Evolutionary conservation across 2,797 vertebrate species (phyloP).

Genomic region (Melopsittacus undulatus): DNA sequence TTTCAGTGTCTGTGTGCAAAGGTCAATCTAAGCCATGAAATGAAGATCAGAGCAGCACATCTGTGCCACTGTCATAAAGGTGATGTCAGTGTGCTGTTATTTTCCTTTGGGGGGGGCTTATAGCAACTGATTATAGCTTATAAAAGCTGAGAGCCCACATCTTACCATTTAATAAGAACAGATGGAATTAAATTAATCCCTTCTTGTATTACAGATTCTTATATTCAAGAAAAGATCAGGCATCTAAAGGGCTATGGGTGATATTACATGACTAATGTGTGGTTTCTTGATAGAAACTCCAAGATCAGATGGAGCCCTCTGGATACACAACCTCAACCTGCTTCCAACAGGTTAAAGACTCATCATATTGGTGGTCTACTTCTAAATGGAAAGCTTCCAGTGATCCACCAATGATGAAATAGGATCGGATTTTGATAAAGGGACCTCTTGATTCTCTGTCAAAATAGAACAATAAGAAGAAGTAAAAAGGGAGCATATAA

Average conservation of each 20-base stretch:
- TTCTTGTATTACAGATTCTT: neutral
- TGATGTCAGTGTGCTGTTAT: neutral
- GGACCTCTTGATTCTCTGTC: conserved; percentile 38
- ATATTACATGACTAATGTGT: neutral
- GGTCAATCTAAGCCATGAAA: neutral
- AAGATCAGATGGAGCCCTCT: neutral
- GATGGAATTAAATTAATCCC: neutral
- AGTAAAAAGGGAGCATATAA: neutral
- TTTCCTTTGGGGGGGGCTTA: conserved; percentile 21
- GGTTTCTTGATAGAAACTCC: neutral
- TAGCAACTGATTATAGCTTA: neutral
- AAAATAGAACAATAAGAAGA: conserved; percentile 26
- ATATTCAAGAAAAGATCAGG: neutral
- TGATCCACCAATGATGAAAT: neutral
- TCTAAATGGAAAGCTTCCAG: neutral
- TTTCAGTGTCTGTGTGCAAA: neutral
- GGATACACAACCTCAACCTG: neutral
- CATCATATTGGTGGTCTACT: neutral
- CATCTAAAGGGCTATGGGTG: neutral
- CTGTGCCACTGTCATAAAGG: conserved; percentile 2
- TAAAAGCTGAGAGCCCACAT: neutral
- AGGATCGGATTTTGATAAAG: neutral
- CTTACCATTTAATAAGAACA: neutral
- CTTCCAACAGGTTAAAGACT: neutral
- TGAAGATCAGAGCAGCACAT: neutral